Evolutionary conservation across 2,797 vertebrate species (phyloP).

Genomic region (Naso thynnoides): DNA sequence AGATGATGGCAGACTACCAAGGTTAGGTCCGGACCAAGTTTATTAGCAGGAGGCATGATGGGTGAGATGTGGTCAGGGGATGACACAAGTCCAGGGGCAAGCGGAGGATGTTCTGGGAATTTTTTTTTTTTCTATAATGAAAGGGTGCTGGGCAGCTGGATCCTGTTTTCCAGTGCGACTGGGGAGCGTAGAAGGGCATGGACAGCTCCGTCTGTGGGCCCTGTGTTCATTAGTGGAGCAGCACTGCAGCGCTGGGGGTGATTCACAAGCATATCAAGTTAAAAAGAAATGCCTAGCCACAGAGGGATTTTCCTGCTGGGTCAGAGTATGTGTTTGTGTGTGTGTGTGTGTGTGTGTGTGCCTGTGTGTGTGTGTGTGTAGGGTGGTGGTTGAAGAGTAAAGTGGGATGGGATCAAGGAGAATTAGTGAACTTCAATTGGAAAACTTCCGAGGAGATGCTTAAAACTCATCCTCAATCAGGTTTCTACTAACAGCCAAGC

Average conservation of each 20-base stretch:
- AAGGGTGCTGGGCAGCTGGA: slow-evolving; percentile 82
- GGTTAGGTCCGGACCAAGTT: slow-evolving; percentile 71
- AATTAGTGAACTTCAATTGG: slow-evolving; percentile 74
- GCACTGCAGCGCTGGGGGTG: slow-evolving; percentile 75
- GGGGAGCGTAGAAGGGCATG: slow-evolving; percentile 69
- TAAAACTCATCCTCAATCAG: slow-evolving; percentile 50
- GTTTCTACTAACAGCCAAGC: slow-evolving; percentile 28
- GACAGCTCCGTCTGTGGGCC: slow-evolving; percentile 75
- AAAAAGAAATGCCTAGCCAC: slow-evolving; percentile 82
- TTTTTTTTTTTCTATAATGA: slow-evolving; percentile 72
- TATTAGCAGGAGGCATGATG: slow-evolving; percentile 52
- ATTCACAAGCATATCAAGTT: slow-evolving; percentile 88
- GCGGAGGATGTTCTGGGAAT: slow-evolving; percentile 53
- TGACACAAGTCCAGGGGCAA: slow-evolving; percentile 65
- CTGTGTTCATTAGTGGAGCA: slow-evolving; percentile 84
- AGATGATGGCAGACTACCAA: slow-evolving; percentile 58
- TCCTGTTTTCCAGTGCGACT: slow-evolving; percentile 82
- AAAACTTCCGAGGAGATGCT: slow-evolving; percentile 65
- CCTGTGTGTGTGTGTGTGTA: neutral
- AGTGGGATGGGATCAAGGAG: slow-evolving; percentile 68
- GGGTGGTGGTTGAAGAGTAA: slow-evolving; percentile 36
- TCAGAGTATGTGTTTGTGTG: slow-evolving; percentile 45
- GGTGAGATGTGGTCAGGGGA: slow-evolving; percentile 73
- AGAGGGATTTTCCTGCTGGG: slow-evolving; percentile 82
- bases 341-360: slow-evolving; percentile 34